phyloP scores from a whole-genome alignment of 2,888 invertebrate species.

The Drosophila neotestacea region DNA sequence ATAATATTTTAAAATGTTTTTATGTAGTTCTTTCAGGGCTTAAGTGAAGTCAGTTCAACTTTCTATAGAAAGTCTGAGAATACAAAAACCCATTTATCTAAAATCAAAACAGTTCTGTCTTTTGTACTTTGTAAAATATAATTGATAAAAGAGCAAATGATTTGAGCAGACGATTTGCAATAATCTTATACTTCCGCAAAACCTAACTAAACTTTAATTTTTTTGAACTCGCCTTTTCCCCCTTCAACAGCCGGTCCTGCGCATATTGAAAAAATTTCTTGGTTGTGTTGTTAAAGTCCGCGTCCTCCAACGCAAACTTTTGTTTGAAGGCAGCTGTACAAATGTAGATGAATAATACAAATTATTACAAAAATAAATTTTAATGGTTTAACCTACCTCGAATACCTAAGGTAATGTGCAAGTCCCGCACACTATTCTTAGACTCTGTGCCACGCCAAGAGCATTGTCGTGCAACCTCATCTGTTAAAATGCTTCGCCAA shows the following conservation, averaged over 20 bases:
- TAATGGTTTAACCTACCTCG: neutral
- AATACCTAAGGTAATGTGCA: neutral
- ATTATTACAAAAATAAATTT: too few species aligned
- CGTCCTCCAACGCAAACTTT: neutral
- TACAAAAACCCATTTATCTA: too few species aligned
- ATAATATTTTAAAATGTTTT: too few species aligned
- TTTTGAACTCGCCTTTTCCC: neutral
- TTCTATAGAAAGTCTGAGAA: too few species aligned
- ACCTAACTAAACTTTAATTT: neutral
- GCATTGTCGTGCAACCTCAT: neutral
- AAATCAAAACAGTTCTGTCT: too few species aligned
- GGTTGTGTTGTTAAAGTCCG: neutral
- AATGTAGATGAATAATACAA: neutral
- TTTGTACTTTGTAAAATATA: too few species aligned
- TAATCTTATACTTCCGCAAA: neutral
- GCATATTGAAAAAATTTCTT: neutral
- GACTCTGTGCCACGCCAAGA: constrained; percentile 1
- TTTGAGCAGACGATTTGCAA: too few species aligned
- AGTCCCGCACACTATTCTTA: neutral
- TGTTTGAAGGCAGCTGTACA: neutral
- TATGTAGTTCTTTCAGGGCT: too few species aligned
- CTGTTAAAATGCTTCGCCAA: neutral
- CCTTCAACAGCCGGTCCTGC: neutral
- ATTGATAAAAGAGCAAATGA: too few species aligned
- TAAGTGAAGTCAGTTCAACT: too few species aligned